phyloP scores from a whole-genome alignment of 2,888 invertebrate genomes.

The Marasmarcha lunaedactyla region DNA sequence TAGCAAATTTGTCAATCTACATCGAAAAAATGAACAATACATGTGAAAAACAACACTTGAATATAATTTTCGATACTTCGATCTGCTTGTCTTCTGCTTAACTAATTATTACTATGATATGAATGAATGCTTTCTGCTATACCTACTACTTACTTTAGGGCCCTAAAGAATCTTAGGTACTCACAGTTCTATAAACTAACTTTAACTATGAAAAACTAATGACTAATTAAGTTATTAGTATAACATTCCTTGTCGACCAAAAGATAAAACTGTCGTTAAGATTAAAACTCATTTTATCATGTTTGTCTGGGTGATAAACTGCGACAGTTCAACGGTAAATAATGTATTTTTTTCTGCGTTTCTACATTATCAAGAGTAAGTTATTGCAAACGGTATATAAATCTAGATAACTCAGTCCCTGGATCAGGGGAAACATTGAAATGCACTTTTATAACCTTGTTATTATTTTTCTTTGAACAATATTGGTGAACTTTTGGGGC shows the following conservation, averaged over 20 bases:
- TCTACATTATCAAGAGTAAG: conserved; percentile 29
- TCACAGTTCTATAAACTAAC: too few relatives aligned
- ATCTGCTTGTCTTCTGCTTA: too few relatives aligned
- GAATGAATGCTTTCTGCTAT: too few relatives aligned
- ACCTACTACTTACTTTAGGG: too few relatives aligned
- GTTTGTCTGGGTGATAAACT: conserved; percentile 41
- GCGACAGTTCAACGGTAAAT: conserved; percentile 40
- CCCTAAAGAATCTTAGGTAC: too few relatives aligned
- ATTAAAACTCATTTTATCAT: conserved; percentile 48
- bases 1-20: too few relatives aligned
- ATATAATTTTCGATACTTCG: too few relatives aligned
- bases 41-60: too few relatives aligned
- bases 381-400: conserved; percentile 12
- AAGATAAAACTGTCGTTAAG: conserved; percentile 43
- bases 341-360: conserved; percentile 36
- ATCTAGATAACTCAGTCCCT: conserved; percentile 25
- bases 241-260: background rate
- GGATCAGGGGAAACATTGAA: background rate
- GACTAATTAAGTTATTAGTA: background rate
- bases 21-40: too few relatives aligned
- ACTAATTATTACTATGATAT: too few relatives aligned
- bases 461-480: background rate
- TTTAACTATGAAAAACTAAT: background rate
- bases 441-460: conserved; percentile 1
- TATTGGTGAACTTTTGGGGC: too few relatives aligned